These are phyloP conservation scores for Mormyrus proboscirostris DNA, from an alignment of 2,797 vertebrate genomes.

Conservation along the genomic window DNA sequence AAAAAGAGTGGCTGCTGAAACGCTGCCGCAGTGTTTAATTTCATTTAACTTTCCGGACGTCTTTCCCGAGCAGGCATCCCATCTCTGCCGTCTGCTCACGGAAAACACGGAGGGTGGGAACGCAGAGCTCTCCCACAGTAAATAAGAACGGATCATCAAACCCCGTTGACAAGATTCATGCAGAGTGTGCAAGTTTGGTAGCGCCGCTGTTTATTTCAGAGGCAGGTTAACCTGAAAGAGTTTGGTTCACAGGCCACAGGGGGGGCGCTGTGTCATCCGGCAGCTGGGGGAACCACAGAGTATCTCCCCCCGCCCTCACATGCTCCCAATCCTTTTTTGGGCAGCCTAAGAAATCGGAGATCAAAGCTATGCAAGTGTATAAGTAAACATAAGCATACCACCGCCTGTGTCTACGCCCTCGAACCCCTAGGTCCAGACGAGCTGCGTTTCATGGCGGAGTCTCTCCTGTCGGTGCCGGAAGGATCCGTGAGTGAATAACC, in stretches of 20 bases:
- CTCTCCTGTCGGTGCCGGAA: constrained; percentile 36
- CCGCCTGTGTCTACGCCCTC: not conserved
- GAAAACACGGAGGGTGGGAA: not conserved
- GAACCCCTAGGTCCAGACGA: not conserved
- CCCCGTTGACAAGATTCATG: constrained; percentile 37
- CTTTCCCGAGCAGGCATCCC: not conserved
- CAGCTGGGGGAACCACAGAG: not conserved
- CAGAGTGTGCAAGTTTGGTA: constrained; percentile 33
- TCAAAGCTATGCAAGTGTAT: not conserved
- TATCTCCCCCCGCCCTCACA: not conserved
- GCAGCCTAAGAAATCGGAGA: not conserved
- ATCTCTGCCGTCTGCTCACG: not conserved
- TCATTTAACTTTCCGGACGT: not conserved
- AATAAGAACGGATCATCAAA: not conserved
- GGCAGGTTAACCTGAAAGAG: not conserved
- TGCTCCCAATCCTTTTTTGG: not conserved
- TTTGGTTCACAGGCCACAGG: not conserved
- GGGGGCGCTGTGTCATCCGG: not conserved
- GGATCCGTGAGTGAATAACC: not conserved
- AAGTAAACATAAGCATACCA: not conserved
- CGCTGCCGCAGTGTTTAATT: not conserved
- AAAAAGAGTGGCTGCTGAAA: not conserved
- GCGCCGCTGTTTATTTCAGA: constrained; percentile 28
- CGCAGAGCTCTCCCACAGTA: not conserved
- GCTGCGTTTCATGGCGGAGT: not conserved